Base-by-base conservation (phyloP, 2,113 vertebrate genomes). In the Ammodytes dubius region DNA sequence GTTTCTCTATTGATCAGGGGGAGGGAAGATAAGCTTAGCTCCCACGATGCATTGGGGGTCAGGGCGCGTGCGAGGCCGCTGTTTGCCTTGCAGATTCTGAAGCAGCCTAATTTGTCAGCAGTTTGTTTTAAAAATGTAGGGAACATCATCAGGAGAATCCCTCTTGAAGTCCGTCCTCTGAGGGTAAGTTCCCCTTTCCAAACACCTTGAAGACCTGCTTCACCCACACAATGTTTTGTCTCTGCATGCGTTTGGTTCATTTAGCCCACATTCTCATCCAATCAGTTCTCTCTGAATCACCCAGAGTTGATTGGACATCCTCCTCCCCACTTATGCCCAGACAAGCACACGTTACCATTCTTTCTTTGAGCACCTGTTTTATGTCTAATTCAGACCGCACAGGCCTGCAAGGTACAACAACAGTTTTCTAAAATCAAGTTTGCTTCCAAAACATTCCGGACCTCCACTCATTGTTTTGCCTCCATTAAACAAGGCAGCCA, bases 201-300 rank as follows among this genome's bases (percentile, higher is more conserved):
- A 87, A 88, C 70, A 82, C 75, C 64, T 81, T 88, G 91, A 92
- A 94, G 91, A 91, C 91, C 91, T 81, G 91, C 90, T 90, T 90
- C 91, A 83, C 72, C 88, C 70, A 53, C 64, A 83, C 68, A 52
- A 37, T 27, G 27, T 76, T 60, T 59, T 70, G 70, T 85, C 74
- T 80, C 79, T 81, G 72, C 87, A 86, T 86, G 78, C 56, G 54
- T 80, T 85, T 73, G 64, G 69, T 87, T 79, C 73, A 27, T 75
- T 81, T 45, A 60, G 49, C 49, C 63, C 68, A 57, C 54, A 66
- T 76, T 70, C 35, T 4, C 4, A n/a, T 77, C 68, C 72, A 81
- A 76, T 74, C 49, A 50, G 74, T 40, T 52, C 68, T 67, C 46
- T 50, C 65, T 64, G 68, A 39, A 43, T 61, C 73, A 69, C 81